These are phyloP conservation scores for Acanthisitta chloris DNA, from an alignment of 2,113 vertebrate genomes.

Conservation along the genomic window DNA sequence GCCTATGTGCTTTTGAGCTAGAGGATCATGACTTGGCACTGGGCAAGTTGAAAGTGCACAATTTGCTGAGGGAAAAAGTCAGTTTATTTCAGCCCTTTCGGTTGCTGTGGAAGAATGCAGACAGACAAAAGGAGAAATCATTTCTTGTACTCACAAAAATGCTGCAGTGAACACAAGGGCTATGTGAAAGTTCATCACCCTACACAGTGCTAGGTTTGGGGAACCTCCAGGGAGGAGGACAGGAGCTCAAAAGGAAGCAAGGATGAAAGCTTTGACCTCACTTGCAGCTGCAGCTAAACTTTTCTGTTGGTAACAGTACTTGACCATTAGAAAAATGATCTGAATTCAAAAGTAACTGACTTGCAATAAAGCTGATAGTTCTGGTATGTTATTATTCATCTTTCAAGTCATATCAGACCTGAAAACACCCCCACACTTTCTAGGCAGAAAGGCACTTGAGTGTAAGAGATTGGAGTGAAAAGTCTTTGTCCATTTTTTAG, in stretches of 20 bases:
- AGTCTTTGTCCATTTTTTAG: neutral
- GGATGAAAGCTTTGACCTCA: neutral
- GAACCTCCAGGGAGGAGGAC: neutral
- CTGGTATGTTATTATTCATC: neutral
- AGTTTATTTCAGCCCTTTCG: neutral
- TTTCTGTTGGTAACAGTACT: neutral
- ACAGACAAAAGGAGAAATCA: neutral
- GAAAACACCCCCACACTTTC: neutral
- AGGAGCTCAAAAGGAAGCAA: neutral
- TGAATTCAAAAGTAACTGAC: slow-evolving; percentile 31
- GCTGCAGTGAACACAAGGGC: neutral
- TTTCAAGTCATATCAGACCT: neutral
- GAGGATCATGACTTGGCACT: neutral
- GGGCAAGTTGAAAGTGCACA: neutral
- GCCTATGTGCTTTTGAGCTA: neutral
- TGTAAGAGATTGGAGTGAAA: neutral
- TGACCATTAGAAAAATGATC: slow-evolving; percentile 11
- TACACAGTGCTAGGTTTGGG: neutral
- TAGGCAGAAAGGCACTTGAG: neutral
- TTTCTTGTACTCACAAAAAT: neutral
- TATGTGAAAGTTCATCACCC: neutral
- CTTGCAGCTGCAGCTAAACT: neutral
- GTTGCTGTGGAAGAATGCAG: neutral
- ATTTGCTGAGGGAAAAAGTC: neutral
- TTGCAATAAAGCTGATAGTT: neutral